Evolutionary conservation across 2,113 vertebrate genomes (phyloP), one percentile per base, ranked within the genome.

Genomic region (Dicaeum eximium): DNA sequence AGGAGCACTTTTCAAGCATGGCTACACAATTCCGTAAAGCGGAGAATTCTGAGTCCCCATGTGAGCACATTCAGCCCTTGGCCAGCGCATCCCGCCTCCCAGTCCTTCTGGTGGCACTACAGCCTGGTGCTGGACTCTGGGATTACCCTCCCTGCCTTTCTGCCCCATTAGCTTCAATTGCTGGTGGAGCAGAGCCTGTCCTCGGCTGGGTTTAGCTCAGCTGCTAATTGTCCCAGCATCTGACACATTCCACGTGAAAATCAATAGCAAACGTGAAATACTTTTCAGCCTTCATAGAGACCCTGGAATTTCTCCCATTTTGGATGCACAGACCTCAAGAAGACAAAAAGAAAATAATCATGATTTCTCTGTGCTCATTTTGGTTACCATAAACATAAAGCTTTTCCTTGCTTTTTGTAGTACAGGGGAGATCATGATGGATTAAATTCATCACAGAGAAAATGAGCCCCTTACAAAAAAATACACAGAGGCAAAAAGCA

Each of bases 31-130:
- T 9, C 17, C 45, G 40, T 1, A 9, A 54, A 92, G 2, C 57
- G 57, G 60, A 4, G 2, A 24, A 38, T 0, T 20, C 9, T 7
- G 30, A 19, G 35, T 31, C 58, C 16, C 53, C 1, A 48, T 0
- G 22, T 2, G 44, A 0, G 22, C 21, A 0, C 50, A 3, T 13
- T n/a, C 86, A 78, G 72, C 67, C 84, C 61, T 47, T 1, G 60
- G 87, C 75, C 93, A 69, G 31, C 6, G 0, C 2, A 21, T 2
- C 56, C 42, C 7, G 1, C 70, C 53, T 57, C 75, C 80, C 54
- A 7, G 50, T 61, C 86, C 72, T 81, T 10, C 38, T 65, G 67
- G 51, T 13, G 35, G 62, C 54, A 54, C 35, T 50, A 21, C 67
- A 58, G 16, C 21, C 21, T 19, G 18, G 16, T 4, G 38, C 50